Evolutionary conservation across 2,113 vertebrate species (phyloP).

Genomic region (Struthio camelus): DNA sequence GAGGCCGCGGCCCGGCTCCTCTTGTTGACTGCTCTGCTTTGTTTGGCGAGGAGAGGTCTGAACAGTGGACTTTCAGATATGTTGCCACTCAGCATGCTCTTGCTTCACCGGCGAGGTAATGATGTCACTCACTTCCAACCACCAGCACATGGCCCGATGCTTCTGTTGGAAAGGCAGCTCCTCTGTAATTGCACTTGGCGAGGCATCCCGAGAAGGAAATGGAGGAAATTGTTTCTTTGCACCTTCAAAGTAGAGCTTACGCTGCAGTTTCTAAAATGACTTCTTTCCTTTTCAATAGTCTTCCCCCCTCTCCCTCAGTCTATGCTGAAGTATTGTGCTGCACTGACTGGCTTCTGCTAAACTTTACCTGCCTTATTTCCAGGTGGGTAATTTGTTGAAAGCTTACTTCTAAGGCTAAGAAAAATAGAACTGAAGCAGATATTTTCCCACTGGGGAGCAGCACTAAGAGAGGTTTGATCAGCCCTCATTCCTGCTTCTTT

Average conservation of each 20-base stretch:
- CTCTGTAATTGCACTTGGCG: background rate
- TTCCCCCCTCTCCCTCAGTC: background rate
- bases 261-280: background rate
- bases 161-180: background rate
- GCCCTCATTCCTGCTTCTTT: background rate
- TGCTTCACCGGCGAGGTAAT: rapidly evolving
- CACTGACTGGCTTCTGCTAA: background rate
- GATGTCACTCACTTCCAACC: background rate
- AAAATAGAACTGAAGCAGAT: background rate
- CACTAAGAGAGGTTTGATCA: background rate
- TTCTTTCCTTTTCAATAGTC: background rate
- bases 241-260: background rate
- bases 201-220: background rate
- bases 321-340: background rate
- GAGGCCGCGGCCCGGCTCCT: background rate
- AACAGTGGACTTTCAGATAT: background rate
- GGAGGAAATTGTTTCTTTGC: background rate
- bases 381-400: background rate
- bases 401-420: background rate
- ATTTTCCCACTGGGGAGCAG: background rate
- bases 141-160: background rate
- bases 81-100: background rate
- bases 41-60: background rate
- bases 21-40: background rate
- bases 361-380: background rate